Base-by-base conservation (phyloP, 2,113 vertebrate species). In the Pygoscelis antarcticus region DNA sequence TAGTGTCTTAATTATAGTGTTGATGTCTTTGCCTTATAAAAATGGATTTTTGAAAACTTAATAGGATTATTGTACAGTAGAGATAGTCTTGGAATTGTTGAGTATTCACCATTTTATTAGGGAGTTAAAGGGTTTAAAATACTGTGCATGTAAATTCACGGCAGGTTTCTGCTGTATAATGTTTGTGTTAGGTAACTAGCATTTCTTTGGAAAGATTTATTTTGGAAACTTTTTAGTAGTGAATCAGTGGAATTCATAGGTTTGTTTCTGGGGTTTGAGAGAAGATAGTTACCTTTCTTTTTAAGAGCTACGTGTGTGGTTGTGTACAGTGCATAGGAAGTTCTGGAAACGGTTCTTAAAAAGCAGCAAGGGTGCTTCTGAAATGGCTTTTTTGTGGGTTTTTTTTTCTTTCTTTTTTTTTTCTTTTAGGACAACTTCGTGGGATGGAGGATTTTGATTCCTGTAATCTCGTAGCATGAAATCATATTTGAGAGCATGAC, bases 281-380 rank as follows among this genome's bases (percentile, higher is more conserved):
- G 15, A 85, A 64, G 29, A 57, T 78, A 36, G 4, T 65, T 82
- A 54, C 5, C 3, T 64, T 17, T 75, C 7, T 51, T 87, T 84
- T 60, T 52, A 76, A 69, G 16, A 84, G 6, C 13, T 34, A 1
- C 0, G 0, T 21, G 2, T 65, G 10, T 49, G 32, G 8, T 79
- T 0, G 2, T 0, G 0, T 74, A 13, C 2, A 22, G 11, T 52
- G 49, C 38, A 10, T 7, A 23, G 15, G 4, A 78, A 17, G 7
- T 82, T 91, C 68, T 55, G 55, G n/a, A 82, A 88, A 32, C 8
- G 5, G 18, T 62, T 72, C 49, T 40, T 69, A 32, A 60, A 49
- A 87, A 51, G 4, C 42, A 87, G 4, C 15, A 40, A 36, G 11
- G 5, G 3, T 81, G 27, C 17, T 80, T 91, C 40, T 57, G 25